Evolutionary conservation across 2,797 vertebrate genomes (phyloP).

Genomic region (Crenuchus spilurus): DNA sequence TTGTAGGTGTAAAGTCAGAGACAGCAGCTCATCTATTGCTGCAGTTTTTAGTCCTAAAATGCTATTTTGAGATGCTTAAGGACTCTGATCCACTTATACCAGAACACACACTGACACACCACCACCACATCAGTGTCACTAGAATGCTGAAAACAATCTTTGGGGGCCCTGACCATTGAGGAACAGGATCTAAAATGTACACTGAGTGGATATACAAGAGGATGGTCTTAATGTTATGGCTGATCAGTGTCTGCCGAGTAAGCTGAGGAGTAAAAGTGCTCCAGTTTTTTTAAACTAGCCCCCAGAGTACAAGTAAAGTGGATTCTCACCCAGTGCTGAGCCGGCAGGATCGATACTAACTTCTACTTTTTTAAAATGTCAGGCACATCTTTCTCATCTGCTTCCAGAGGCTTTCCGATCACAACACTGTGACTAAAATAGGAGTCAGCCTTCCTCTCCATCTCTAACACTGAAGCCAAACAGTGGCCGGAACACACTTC

Average conservation of each 20-base stretch:
- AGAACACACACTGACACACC: not conserved
- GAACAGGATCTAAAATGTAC: too few relatives aligned
- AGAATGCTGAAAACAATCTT: too few relatives aligned
- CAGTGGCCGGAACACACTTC: conserved; percentile 3
- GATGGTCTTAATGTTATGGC: too few relatives aligned
- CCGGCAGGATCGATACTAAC: conserved; percentile 30
- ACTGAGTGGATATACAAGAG: too few relatives aligned
- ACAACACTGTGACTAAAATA: not conserved
- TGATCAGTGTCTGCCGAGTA: too few relatives aligned
- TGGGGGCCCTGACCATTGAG: too few relatives aligned
- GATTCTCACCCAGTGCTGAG: not conserved
- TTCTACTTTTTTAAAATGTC: conserved; percentile 41
- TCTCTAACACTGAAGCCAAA: not conserved
- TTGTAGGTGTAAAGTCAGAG: too few relatives aligned
- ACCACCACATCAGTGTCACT: too few relatives aligned
- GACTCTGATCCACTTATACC: too few relatives aligned
- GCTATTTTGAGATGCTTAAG: too few relatives aligned
- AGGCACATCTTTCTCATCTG: conserved; percentile 21
- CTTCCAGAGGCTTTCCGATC: conserved; percentile 29
- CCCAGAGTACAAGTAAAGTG: not conserved
- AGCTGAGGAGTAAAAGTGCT: not conserved
- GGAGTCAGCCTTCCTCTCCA: not conserved
- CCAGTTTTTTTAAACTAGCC: not conserved
- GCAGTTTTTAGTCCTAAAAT: too few relatives aligned
- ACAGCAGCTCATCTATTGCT: too few relatives aligned